phyloP scores from a whole-genome alignment of 2,888 invertebrate species.

The Tupiocoris notatus region DNA sequence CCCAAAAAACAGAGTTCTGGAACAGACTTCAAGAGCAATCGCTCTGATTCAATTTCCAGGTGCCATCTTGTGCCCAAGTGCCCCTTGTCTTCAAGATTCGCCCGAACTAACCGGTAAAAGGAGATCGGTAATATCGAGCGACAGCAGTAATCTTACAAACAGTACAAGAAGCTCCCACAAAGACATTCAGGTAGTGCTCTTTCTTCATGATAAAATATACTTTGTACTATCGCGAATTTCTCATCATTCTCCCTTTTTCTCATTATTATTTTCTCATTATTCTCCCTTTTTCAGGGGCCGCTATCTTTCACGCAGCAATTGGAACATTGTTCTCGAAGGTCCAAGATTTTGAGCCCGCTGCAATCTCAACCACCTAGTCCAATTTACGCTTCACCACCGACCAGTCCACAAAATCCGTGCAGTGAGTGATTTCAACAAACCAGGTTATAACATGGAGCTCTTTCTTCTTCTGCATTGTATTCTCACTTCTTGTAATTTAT shows the following conservation, averaged over 20 bases:
- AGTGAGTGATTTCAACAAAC: slow-evolving; percentile 49
- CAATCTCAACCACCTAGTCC: slow-evolving; percentile 58
- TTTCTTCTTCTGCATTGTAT: neutral
- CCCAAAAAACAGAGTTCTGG: too few species aligned
- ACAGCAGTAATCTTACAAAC: slow-evolving; percentile 75
- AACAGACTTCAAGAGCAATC: too few species aligned
- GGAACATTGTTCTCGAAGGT: slow-evolving; percentile 74
- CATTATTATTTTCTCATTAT: too few species aligned
- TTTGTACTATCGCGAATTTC: too few species aligned
- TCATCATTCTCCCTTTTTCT: too few species aligned
- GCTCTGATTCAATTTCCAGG: too few species aligned
- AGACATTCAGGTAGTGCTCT: slow-evolving; percentile 51
- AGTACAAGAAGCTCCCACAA: slow-evolving; percentile 63
- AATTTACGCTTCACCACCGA: slow-evolving; percentile 78
- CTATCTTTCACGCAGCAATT: slow-evolving; percentile 91
- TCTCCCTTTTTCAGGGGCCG: slow-evolving; percentile 51
- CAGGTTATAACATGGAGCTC: too few species aligned
- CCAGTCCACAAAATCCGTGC: slow-evolving; percentile 67
- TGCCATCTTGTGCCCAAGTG: slow-evolving; percentile 48
- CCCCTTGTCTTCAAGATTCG: slow-evolving; percentile 52
- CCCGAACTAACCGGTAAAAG: slow-evolving; percentile 52
- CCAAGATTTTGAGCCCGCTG: slow-evolving; percentile 61
- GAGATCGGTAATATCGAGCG: slow-evolving; percentile 59
- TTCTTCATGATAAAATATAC: too few species aligned
- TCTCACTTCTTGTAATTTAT: slow-evolving; percentile 11